Evolutionary conservation across 2,113 vertebrate genomes (phyloP), one percentile per base, ranked within the genome.

Genomic region (Cathartes aura): DNA sequence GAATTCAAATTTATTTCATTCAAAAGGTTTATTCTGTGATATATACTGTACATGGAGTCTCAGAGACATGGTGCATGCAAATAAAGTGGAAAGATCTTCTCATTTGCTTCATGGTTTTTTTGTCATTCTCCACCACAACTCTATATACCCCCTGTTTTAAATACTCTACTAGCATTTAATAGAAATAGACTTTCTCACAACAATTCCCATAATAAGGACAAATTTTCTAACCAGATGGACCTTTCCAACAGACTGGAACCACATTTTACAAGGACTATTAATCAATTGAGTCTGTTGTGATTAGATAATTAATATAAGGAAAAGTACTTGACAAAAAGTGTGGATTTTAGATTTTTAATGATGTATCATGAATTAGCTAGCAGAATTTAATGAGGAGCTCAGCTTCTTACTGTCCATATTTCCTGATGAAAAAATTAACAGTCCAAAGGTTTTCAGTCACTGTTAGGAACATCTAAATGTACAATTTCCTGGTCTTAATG

Each of bases 241-340:
- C 48, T 96, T 97, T 96, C 87, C 80, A 94, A 90, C 85, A 27
- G 59, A 43, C 82, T 96, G 40, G 70, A 96, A 97, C 58, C 47
- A 91, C 56, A 43, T 86, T 87, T 91, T 97, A 94, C 78, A 90
- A 89, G 72, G 58, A 68, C 85, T 94, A 96, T 97, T 97, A 95
- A 97, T 98, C 90, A 95, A 32, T 79, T 81, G 62, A 96, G 85
- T 93, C 80, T 97, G 85, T 86, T 98, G 79, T 96, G 87, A 96
- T 97, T 93, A 92, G 91, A 96, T 96, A 97, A 98, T 98, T 98
- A 98, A 98, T 96, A 96, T 68, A 95, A 96, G 63, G 62, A 96
- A 96, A 96, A 89, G 68, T 91, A 92, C 53, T 96, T 97, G 80
- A 98, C 23, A 60, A 97, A 98, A 97, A 78, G 78, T 10, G 50